Base-by-base conservation (phyloP, 2,113 vertebrate species). In the Calypte anna region DNA sequence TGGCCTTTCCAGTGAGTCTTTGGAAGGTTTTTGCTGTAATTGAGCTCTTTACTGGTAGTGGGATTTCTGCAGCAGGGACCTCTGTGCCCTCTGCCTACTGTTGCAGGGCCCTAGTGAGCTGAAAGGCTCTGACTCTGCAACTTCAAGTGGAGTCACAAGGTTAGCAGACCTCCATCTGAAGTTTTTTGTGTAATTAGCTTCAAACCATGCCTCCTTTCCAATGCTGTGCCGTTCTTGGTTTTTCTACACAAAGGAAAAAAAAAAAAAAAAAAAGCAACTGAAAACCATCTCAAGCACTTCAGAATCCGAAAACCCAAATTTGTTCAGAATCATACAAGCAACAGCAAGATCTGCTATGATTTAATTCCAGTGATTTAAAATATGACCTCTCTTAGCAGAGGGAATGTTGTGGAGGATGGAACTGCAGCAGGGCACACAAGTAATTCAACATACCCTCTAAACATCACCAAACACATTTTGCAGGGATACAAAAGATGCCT, bases 81-180 rank as follows among this genome's bases (percentile, higher is more conserved):
- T 66, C 68, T 10, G 24, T 43, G 59, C 12, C 55, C 33, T n/a
- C 38, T 21, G 11, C 12, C 30, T 46, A 20, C 12, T 23, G 10
- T 10, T 30, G 21, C 23, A 73, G 31, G 55, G 66, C 24, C 61
- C 61, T 28, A 23, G 2, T 12, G 1, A 2, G n/a, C 31, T 82
- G 20, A 48, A 59, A 63, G 19, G 25, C 25, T 57, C 14, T 0
- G 0, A 15, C 25, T n/a, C 7, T 33, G 38, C 55, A 70, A 68
- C 14, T 64, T 44, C 44, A 28, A 7, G 4, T 16, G 61, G 33
- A 81, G 68, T 58, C 3, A 19, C 27, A 74, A 70, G 27, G 12
- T 20, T 3, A 74, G 40, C 36, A 81, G 36, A 63, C 3, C 14
- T 68, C 46, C 57, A n/a, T 14, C n/a, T 24, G 28, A 54, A 70